Evolutionary conservation across 2,888 invertebrate genomes (phyloP), one percentile per base, ranked within the genome.

Genomic region (Tachina grossa): DNA sequence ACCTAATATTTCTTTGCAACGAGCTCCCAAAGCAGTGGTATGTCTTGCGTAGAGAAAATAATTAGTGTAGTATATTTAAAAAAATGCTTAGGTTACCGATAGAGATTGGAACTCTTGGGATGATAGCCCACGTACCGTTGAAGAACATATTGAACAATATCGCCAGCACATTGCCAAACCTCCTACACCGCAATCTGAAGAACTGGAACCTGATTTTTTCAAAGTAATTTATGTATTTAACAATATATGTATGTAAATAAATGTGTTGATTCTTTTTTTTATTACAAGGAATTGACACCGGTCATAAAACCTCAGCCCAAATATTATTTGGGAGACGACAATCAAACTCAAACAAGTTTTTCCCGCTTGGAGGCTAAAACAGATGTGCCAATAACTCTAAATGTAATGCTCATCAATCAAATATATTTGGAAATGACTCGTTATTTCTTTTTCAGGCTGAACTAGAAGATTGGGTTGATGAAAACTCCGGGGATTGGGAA

Each of bases 71-170:
- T 59, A 31, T 49, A 8, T 61, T n/a, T 13, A 22, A 65, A 41
- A 22, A 63, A 10, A 19, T 39, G 11, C 14, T 43, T n/a, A 82
- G 83, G 65, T 13, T 13, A 41, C 59, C 43, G 92, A 93, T 8
- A 90, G 91, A 8, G 93, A 93, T 88, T 95, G 95, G 95, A 94
- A 94, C 87, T 93, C 94, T 16, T 95, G 95, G 95, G 94, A 94
- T 84, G 94, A 95, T 84, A 93, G 93, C 88, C 93, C 93, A 9
- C 92, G 93, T 1, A 93, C 93, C 2, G 93, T 95, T 41, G 94
- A 95, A 88, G 94, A 95, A 87, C 95, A 95, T 89, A 95, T 95
- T 69, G 95, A 95, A 78, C 93, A 94, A 83, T 95, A 95, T 88
- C 89, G 92, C 51, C 94, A 94, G 87, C 94, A 94, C 81, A 92